Conservation (phyloP, 2,797 vertebrate genomes). For the Neoniphon sammara region DNA sequence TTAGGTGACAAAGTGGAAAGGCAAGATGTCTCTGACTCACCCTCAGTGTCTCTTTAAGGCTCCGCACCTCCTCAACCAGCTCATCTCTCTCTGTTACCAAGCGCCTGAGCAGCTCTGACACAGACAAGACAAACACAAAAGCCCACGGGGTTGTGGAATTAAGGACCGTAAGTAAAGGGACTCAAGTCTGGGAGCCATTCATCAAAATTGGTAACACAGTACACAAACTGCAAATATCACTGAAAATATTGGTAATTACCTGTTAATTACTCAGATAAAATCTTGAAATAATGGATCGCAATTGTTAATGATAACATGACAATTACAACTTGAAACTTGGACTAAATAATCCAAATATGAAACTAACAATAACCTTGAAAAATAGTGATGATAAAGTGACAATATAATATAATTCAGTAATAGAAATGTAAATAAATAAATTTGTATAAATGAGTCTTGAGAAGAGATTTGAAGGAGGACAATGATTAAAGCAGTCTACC, state of each 20-base stretch:
- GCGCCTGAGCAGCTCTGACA: conserved; percentile 76
- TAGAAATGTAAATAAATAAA: no score
- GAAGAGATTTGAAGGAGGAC: no score
- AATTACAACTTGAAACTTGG: background rate
- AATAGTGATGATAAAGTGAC: background rate
- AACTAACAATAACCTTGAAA: no score
- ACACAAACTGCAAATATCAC: background rate
- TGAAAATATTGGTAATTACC: no score
- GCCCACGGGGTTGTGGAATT: background rate
- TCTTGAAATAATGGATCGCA: background rate
- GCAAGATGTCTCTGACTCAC: conserved; percentile 65
- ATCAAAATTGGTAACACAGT: background rate
- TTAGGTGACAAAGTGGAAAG: background rate
- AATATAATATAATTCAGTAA: background rate
- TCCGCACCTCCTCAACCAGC: conserved; percentile 74
- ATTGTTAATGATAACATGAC: background rate
- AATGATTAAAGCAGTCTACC: no score
- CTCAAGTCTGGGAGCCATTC: background rate
- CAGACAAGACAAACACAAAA: conserved; percentile 13
- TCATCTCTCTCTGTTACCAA: conserved; percentile 78
- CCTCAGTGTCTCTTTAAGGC: conserved; percentile 74
- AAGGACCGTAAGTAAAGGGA: background rate
- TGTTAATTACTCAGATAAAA: background rate
- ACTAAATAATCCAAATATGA: background rate
- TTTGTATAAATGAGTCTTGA: no score